Conservation (phyloP, 2,797 vertebrate species). For the Florisuga fusca region DNA sequence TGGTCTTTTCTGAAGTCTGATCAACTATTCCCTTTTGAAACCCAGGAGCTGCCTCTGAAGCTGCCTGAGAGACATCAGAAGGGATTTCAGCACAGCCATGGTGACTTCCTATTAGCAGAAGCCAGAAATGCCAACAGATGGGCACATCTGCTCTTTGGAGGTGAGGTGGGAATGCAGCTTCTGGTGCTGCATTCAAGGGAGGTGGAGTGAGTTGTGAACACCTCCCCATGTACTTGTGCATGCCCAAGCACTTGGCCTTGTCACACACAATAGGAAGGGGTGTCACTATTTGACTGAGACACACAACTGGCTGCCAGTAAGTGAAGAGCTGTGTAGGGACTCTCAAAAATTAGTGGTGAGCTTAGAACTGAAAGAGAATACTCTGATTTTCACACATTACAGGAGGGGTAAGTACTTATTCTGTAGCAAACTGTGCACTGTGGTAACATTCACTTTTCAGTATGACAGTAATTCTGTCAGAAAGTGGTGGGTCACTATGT, state of each 20-base stretch:
- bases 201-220: fast-evolving
- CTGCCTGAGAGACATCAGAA: slow-evolving; percentile 1
- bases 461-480: neutral
- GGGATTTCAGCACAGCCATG: neutral
- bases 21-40: slow-evolving; percentile 60
- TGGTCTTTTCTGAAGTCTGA: slow-evolving; percentile 42
- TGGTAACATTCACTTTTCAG: neutral
- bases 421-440: neutral
- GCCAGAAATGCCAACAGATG: neutral
- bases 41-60: slow-evolving; percentile 8
- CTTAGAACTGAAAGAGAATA: neutral
- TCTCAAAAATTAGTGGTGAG: neutral
- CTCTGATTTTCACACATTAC: neutral
- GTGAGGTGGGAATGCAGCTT: neutral
- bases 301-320: neutral
- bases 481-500: neutral
- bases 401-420: neutral
- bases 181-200: neutral
- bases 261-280: neutral
- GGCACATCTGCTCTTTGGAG: neutral
- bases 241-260: neutral
- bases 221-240: fast-evolving
- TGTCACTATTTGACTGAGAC: neutral
- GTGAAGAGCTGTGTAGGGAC: neutral
- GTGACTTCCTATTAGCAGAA: neutral